Base-by-base conservation (phyloP, 2,888 invertebrate species). In the Brenthis ino region DNA sequence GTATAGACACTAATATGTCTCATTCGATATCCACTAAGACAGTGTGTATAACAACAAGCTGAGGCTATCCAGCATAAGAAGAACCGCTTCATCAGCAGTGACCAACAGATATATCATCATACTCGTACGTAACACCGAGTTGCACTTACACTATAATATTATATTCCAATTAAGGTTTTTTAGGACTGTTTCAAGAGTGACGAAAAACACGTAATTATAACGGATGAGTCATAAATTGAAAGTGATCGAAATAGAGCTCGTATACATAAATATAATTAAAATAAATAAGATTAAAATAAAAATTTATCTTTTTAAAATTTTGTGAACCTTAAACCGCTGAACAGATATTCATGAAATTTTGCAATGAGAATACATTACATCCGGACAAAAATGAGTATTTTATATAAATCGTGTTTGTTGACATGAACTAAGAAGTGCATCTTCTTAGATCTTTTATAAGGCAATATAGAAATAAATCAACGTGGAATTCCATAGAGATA, bases 11-110 rank as follows among this genome's bases (percentile, higher is more conserved):
- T 55, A 28, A 28, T 20, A 8, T 14, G n/a, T 14, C 16, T 12
- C 43, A n/a, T 56, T 48, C 12, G 20, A 14, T 28, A 55, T 43
- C 13, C 56, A 24, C 50, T 4, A 57, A 28, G 33, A 1, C 68
- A 6, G 70, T 72, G 63, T 72, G 67, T 72, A 28, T 48, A 43
- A 33, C 14, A 60, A 70, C 60, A 68, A 60, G 61, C 28, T 61
- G 47, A 67, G 48, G 61, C 43, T 33, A 63, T 51, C 67, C 71
- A 72, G 67, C 60, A 57, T 67, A 65, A 67, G 63, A 57, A 64
- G 69, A 61, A 47, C 69, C 64, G 57, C 60, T 60, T 54, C 58
- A 53, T 51, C 51, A 48, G 54, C 61, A 67, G 48, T 61, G 67
- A 63, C 61, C 61, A 67, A 67, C 63, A 61, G 47, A 57, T 56